Base-by-base conservation (phyloP, 2,797 vertebrate species). In the Salmo trutta region DNA sequence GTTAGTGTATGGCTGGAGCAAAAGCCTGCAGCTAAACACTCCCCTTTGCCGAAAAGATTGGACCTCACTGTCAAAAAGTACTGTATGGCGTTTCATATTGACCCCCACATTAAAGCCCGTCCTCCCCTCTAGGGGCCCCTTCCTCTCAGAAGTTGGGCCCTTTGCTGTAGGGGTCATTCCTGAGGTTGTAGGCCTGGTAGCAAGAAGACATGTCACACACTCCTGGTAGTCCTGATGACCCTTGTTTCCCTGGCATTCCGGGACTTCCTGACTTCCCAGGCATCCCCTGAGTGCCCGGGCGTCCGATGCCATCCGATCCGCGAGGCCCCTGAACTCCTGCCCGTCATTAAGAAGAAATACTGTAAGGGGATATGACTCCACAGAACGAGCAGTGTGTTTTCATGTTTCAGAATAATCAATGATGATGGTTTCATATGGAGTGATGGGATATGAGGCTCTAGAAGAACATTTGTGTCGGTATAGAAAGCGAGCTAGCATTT, bases 101-200 rank as follows among this genome's bases (percentile, higher is more conserved):
- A 59, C 19, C 19, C 41, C 27, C 10, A 66, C 14, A 66, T 29
- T 66, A 27, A 31, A 31, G 16, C 29, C 31, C 31, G 14, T 67
- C 10, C 24, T 17, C 10, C n/a, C 21, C 1, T 29, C 27, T 73
- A 33, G 0, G 62, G 10, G 29, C 8, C 4, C 10, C 5, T 92
- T 90, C 7, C 5, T 17, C 14, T 93, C 90, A 96, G 81, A 95
- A 85, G 71, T 94, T 92, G 16, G 94, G 95, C 73, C 95, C 95
- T 92, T 96, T 96, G 85, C 91, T 96, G 88, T 94, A 95, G 67
- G 89, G 92, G 51, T 89, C 84, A 52, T 94, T 91, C 84, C 94
- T 93, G 83, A 88, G 86, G 79, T 91, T 90, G 82, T 94, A 95
- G 69, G 83, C 90, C 81, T 93, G 93, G 84, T 95, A 95, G 83